Evolutionary conservation across 2,113 vertebrate genomes (phyloP), one percentile per base, ranked within the genome.

Genomic region (Ciconia stormi): DNA sequence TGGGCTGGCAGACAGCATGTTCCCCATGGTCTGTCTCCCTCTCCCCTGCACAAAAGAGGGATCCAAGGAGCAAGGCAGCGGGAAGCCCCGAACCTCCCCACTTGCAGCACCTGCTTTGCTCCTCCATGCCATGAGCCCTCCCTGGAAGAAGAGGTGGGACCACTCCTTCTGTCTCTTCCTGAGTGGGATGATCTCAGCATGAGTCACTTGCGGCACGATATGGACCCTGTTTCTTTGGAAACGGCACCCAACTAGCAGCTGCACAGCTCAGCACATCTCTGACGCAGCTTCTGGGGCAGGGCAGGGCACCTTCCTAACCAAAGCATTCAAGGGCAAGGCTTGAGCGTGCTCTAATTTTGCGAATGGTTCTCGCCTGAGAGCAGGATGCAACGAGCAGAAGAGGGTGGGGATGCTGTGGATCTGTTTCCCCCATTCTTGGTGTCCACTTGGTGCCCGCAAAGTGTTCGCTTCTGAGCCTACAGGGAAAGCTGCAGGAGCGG

Each of bases 251-350:
- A 40, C 91, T 62, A 97, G 95, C 97, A 98, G 97, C 98, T 97
- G 97, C 90, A 96, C 16, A 63, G 95, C 76, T 97, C 96, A 95
- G 96, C 95, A 88, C 13, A 44, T 80, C 91, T 87, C 93, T 97
- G 90, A 92, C 73, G 20, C 72, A 93, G 84, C 95, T 98, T 96
- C 94, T 71, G 95, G 85, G 92, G 55, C 8, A 93, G 97, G 98
- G 98, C 86, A 95, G 96, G 97, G 97, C 96, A 96, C 92, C 86
- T 94, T 97, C 93, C 95, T 96, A 96, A 96, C 84, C 0, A 0
- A 97, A 96, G 84, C 86, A 96, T 97, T 94, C 82, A 82, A 62
- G 92, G 96, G 92, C 91, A 97, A 96, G 89, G 98, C 96, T 96
- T 86, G 70, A 97, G 70, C 22, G 11, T 53, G 93, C 93, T 94